Evolutionary conservation across 2,888 invertebrate species (phyloP), one percentile per base, ranked within the genome.

Genomic region (Megaustenia siamemsis): DNA sequence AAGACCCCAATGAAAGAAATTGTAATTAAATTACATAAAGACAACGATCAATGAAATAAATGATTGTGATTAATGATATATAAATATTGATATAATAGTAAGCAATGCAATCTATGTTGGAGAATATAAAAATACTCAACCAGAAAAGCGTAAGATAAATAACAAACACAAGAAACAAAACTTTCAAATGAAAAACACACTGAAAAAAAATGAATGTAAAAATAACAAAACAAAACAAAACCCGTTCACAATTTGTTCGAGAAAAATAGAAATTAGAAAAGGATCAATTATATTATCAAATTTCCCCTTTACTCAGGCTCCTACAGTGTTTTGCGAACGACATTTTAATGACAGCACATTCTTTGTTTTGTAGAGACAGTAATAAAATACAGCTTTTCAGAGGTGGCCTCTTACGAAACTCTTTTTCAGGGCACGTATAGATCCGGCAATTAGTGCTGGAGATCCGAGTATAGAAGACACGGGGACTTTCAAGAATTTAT

Each of bases 381-480:
- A 49, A 73, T 49, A 73, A 32, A 49, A 73, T 73, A 45, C 73
- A 73, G 73, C 73, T 73, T 49, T n/a, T 73, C 73, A 73, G 49
- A 73, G 49, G 49, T 28, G 32, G 49, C 73, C 45, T 12, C 71
- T 49, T n/a, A 28, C 73, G 24, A 73, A 32, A 49, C 73, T 32
- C 32, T 49, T 15, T 49, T 49, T 73, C 73, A 32, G 32, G 28
- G 49, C 40, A 77, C 76, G 56, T 60, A 77, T 60, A 60, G 76
- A 77, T 77, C 56, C 38, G 60, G 60, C 76, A 60, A 77, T 60
- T 77, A 77, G 60, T 60, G 10, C 38, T n/a, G 38, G 40, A 35
- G 56, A 38, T 40, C 24, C 40, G 56, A 56, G 76, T n/a, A 15
- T 12, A 18, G 38, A 60, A 56, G 38, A 35, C 73, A n/a, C 2